Evolutionary conservation across 2,797 vertebrate species (phyloP).

Genomic region (Pipistrellus nathusii): DNA sequence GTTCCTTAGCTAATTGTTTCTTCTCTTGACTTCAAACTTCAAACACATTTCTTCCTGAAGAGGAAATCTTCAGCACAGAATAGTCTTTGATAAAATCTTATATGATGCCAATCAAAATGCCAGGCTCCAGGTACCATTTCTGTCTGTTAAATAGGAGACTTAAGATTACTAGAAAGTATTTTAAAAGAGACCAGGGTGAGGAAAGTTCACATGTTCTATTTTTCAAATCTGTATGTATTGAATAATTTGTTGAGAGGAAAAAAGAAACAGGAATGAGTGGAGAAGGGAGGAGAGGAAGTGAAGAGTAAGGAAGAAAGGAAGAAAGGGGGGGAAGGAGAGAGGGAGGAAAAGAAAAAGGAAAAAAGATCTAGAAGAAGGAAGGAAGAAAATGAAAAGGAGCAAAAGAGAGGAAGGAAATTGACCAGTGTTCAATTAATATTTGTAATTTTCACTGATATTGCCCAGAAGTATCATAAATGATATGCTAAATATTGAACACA

Average conservation of each 20-base stretch:
- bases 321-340: background rate
- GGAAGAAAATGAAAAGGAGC: background rate
- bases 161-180: background rate
- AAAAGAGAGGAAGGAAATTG: background rate
- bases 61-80: background rate
- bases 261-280: background rate
- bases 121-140: background rate
- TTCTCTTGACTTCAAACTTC: background rate
- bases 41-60: background rate
- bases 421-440: background rate
- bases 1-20: background rate
- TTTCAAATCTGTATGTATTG: background rate
- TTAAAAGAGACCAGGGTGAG: background rate
- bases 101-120: background rate
- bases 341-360: accelerated
- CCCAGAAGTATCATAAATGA: background rate
- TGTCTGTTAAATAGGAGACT: background rate
- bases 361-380: background rate
- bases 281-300: background rate
- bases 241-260: background rate
- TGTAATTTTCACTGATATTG: background rate
- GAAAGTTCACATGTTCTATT: background rate
- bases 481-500: background rate
- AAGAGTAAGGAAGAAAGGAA: background rate
- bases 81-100: background rate